A percentile compares a stretch with the other conserved stretches of the same genome.
Conservation (phyloP, 2,888 invertebrate species). For the Resseliella maxima region DNA sequence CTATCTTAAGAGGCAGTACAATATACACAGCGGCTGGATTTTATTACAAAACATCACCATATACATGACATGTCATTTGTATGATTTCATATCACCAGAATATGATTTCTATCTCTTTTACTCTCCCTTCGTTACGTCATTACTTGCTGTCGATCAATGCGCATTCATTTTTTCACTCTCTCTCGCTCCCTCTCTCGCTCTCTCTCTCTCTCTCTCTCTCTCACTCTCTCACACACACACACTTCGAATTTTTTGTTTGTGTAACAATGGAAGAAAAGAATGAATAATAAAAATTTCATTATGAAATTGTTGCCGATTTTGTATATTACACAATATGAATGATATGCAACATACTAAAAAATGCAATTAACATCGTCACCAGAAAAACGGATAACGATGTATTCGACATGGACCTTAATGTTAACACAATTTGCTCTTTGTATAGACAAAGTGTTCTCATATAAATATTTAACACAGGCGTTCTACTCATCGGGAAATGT, state of each 20-base stretch:
- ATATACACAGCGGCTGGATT: conserved; percentile 5
- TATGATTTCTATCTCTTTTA: neutral
- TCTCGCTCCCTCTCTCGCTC: too few relatives aligned
- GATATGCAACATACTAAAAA: conserved; percentile 17
- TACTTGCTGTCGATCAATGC: neutral
- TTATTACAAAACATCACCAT: conserved; percentile 31
- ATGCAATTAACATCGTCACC: neutral
- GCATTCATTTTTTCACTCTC: neutral
- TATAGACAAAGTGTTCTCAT: too few relatives aligned
- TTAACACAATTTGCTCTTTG: neutral
- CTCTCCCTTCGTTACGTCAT: neutral
- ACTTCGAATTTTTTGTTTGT: too few relatives aligned
- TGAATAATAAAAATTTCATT: conserved; percentile 43
- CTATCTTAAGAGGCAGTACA: conserved; percentile 51
- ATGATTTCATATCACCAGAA: neutral
- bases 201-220: too few relatives aligned
- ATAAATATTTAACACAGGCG: too few relatives aligned
- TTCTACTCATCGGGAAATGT: too few relatives aligned
- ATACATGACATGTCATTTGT: conserved; percentile 32
- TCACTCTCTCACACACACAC: too few relatives aligned
- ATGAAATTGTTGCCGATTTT: conserved; percentile 15
- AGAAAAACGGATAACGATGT: neutral
- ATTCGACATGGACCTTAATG: neutral
- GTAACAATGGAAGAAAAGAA: neutral
- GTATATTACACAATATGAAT: neutral